phyloP scores from a whole-genome alignment of 2,888 invertebrate genomes.

The Spodoptera exigua region DNA sequence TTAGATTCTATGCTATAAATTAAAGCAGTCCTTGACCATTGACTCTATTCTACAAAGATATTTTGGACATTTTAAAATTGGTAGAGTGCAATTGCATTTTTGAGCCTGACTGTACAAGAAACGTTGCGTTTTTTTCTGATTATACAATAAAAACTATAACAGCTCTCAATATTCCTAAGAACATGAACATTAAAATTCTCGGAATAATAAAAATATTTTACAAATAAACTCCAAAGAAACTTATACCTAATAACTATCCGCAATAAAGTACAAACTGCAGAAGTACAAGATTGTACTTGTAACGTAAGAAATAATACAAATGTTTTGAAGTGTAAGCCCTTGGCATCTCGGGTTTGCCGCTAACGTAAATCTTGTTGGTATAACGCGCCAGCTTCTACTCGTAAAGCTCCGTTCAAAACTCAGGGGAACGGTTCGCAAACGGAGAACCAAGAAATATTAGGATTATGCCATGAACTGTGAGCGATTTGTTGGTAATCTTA shows the following conservation, averaged over 20 bases:
- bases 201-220: background rate
- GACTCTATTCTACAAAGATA: too few species aligned
- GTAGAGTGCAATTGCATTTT: too few species aligned
- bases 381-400: conserved; percentile 48
- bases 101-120: too few species aligned
- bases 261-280: conserved; percentile 3
- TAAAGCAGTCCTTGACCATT: too few species aligned
- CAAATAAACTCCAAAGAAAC: background rate
- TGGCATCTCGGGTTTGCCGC: conserved; percentile 27
- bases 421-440: conserved; percentile 56
- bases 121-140: too few species aligned
- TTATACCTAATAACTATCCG: background rate
- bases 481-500: conserved; percentile 17
- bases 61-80: too few species aligned
- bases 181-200: background rate
- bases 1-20: too few species aligned
- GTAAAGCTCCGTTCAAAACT: conserved; percentile 54
- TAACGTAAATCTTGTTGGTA: conserved; percentile 58
- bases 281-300: conserved; percentile 8
- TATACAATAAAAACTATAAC: background rate
- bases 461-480: conserved; percentile 16
- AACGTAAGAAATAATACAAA: conserved; percentile 26
- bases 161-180: background rate
- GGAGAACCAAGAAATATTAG: conserved; percentile 36
- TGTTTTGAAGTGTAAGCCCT: conserved; percentile 34